phyloP scores from a whole-genome alignment of 1,140 invertebrate genomes.

The Orius insidiosus region DNA sequence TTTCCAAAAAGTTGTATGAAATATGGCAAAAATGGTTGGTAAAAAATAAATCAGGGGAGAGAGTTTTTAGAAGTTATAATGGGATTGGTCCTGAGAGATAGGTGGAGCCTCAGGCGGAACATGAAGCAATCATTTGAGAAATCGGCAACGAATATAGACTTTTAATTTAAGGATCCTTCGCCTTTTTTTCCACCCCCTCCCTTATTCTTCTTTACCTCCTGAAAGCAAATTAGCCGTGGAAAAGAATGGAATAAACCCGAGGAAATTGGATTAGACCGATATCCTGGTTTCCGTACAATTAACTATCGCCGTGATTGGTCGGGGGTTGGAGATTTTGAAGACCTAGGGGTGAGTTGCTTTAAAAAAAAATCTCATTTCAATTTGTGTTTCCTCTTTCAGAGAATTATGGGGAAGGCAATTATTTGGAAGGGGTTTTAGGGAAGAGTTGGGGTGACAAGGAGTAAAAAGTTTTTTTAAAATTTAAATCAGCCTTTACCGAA shows the following conservation, averaged over 20 bases:
- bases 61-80: too few species aligned
- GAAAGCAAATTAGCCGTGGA: constrained; percentile 10
- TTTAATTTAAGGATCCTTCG: background rate
- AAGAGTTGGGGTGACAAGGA: background rate
- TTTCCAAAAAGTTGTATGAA: too few species aligned
- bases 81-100: too few species aligned
- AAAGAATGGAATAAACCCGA: constrained; percentile 8
- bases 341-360: background rate
- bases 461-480: constrained; percentile 6
- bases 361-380: constrained; percentile 10
- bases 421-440: constrained; percentile 3
- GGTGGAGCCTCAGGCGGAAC: too few species aligned
- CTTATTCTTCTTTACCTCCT: background rate
- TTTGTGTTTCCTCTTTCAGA: constrained; percentile 9
- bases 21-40: too few species aligned
- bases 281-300: constrained; percentile 12
- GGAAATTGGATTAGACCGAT: constrained; percentile 12
- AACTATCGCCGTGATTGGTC: constrained; percentile 10
- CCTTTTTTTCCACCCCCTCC: background rate
- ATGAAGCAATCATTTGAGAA: too few species aligned
- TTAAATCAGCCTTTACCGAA: constrained; percentile 9
- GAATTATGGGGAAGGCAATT: constrained; percentile 3
- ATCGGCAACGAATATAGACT: too few species aligned
- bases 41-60: too few species aligned
- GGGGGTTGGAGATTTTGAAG: background rate